phyloP scores from a whole-genome alignment of 2,113 vertebrate genomes.

The Stigmatopora nigra region DNA sequence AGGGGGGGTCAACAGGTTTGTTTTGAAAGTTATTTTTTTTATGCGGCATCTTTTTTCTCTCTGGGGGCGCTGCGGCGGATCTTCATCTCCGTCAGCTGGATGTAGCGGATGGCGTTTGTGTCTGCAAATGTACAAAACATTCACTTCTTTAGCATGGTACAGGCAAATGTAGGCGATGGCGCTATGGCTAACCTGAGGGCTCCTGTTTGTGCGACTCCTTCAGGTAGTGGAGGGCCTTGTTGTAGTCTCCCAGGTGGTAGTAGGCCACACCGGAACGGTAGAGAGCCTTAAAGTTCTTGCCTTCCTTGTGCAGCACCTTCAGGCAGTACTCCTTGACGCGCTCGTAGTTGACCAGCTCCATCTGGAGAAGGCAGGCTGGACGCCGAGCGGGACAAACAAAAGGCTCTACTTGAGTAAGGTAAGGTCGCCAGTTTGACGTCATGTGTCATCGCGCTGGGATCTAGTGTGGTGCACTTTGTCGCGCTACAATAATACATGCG shows the following conservation, averaged over 20 bases:
- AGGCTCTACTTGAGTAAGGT: background rate
- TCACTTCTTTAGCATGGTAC: background rate
- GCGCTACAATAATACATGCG: too few species aligned
- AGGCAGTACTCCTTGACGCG: constrained; percentile 97
- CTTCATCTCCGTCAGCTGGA: constrained; percentile 99
- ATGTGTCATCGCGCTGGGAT: background rate
- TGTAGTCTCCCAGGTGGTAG: constrained; percentile 94
- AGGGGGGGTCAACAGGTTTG: background rate
- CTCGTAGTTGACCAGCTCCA: constrained; percentile 97
- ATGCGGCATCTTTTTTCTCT: constrained; percentile 82
- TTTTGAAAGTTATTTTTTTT: background rate
- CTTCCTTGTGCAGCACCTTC: constrained; percentile 94
- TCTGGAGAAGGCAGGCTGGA: constrained; percentile 95
- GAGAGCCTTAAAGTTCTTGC: constrained; percentile 96
- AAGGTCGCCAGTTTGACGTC: background rate
- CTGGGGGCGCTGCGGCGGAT: constrained; percentile 88
- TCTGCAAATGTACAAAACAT: constrained; percentile 72
- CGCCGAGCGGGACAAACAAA: background rate
- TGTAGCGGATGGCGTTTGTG: constrained; percentile 96
- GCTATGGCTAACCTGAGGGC: constrained; percentile 77
- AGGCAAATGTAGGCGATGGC: too few species aligned
- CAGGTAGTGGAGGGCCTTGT: constrained; percentile 95
- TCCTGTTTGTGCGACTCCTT: constrained; percentile 94
- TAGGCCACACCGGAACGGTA: constrained; percentile 96
- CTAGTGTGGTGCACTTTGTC: background rate